Evolutionary conservation across 30 jellyfish, hydroid and myxozoan genomes (phyloP).

Genomic region (Euphysa ruthae): DNA sequence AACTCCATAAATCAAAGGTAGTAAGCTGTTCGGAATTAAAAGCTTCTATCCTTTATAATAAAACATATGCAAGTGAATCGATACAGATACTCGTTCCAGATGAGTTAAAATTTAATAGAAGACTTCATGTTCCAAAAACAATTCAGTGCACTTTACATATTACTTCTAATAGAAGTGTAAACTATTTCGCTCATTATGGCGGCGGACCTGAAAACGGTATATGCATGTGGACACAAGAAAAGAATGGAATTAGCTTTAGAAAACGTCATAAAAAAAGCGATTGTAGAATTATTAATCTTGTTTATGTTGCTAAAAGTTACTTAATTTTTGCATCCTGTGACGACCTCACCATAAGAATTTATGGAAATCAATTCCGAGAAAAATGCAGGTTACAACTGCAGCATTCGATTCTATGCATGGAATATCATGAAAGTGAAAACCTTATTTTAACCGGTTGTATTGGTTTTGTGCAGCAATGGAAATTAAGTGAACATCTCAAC

Average conservation of each 20-base stretch:
- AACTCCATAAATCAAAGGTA: too few relatives aligned
- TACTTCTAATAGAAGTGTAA: slow-evolving; percentile 18
- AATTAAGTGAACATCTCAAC: slow-evolving; percentile 34
- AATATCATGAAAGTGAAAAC: slow-evolving; percentile 33
- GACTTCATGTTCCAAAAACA: too few relatives aligned
- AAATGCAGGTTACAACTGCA: slow-evolving; percentile 31
- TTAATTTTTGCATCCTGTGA: slow-evolving; percentile 60
- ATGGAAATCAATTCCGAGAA: slow-evolving; percentile 43
- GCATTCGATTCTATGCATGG: slow-evolving; percentile 46
- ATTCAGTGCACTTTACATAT: slow-evolving; percentile 43
- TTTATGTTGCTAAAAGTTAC: slow-evolving; percentile 28
- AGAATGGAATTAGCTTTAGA: slow-evolving; percentile 2
- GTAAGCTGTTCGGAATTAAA: too few relatives aligned
- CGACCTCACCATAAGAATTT: slow-evolving; percentile 58
- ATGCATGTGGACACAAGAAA: slow-evolving; percentile 49
- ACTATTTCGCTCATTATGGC: slow-evolving; percentile 61
- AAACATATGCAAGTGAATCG: too few relatives aligned
- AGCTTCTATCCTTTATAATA: too few relatives aligned
- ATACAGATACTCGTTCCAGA: too few relatives aligned
- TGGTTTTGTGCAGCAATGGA: slow-evolving; percentile 60
- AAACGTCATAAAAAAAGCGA: slow-evolving; percentile 16
- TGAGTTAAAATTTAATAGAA: too few relatives aligned
- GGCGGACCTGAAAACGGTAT: slow-evolving; percentile 59
- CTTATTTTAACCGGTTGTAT: slow-evolving; percentile 45
- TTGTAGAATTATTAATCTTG: slow-evolving; percentile 23